A percentile compares a stretch with the other conserved stretches of the same genome.
These are phyloP conservation scores for Noctua fimbriata DNA, from an alignment of 2,888 invertebrate genomes.

Conservation along the genomic window DNA sequence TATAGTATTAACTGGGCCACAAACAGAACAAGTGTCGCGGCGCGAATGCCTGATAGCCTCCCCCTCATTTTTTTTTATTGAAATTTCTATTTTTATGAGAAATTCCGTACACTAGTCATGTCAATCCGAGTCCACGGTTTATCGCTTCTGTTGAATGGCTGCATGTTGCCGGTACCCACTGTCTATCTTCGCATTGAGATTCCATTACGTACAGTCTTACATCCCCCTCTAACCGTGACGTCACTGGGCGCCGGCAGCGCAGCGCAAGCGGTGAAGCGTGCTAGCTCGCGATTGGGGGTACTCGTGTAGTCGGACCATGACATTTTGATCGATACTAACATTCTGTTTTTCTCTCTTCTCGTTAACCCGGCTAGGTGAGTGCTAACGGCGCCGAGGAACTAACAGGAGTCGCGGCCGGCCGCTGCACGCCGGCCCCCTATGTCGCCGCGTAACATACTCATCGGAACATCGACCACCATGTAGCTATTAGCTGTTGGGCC, in stretches of 20 bases:
- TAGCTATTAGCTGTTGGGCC: constrained; percentile 90
- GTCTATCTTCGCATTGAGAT: constrained; percentile 63
- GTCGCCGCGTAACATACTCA: constrained; percentile 88
- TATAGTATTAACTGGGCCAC: constrained; percentile 88
- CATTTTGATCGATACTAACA: constrained; percentile 92
- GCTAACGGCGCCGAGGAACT: constrained; percentile 92
- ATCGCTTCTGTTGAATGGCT: constrained; percentile 85
- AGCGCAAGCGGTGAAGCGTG: constrained; percentile 76
- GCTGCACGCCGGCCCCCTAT: constrained; percentile 77
- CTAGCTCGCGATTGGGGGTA: constrained; percentile 82
- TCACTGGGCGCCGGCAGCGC: constrained; percentile 73
- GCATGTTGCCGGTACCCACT: constrained; percentile 82
- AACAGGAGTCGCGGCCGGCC: constrained; percentile 86
- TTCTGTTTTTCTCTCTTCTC: constrained; percentile 93
- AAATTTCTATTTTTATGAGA: constrained; percentile 81
- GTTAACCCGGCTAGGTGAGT: constrained; percentile 95
- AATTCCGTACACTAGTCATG: constrained; percentile 84
- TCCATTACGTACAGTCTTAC: constrained; percentile 56
- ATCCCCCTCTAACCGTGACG: constrained; percentile 41
- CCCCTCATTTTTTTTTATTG: constrained; percentile 78
- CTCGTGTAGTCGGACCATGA: constrained; percentile 88
- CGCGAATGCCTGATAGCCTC: constrained; percentile 91
- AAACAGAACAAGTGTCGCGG: constrained; percentile 85
- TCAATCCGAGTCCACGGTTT: constrained; percentile 87
- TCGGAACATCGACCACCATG: constrained; percentile 90